A percentile compares a stretch with the other conserved stretches of the same genome.
Evolutionary conservation across 2,888 invertebrate genomes (phyloP).

Genomic region (Epiblema foenella): DNA sequence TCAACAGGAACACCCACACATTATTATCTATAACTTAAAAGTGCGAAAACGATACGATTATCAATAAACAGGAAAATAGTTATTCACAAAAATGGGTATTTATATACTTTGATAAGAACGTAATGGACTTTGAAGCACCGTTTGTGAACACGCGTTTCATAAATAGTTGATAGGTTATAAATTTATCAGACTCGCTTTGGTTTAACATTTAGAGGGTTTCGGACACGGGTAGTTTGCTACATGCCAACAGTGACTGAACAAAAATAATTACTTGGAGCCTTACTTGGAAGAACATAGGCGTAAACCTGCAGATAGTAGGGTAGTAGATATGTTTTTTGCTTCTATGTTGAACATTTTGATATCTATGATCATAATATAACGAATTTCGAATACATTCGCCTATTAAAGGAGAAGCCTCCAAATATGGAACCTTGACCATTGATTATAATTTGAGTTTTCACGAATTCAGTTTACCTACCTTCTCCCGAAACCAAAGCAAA

Average conservation of each 20-base stretch:
- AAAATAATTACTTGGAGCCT: background rate
- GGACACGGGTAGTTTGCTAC: background rate
- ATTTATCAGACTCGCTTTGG: background rate
- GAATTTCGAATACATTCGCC: too few relatives aligned
- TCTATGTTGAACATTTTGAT: too few relatives aligned
- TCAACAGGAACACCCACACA: constrained; percentile 58
- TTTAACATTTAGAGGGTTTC: background rate
- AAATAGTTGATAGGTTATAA: background rate
- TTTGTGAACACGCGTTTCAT: background rate
- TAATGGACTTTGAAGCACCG: constrained; percentile 36
- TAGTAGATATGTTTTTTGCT: too few relatives aligned
- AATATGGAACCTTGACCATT: too few relatives aligned
- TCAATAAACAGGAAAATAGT: constrained; percentile 26
- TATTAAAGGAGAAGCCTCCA: too few relatives aligned
- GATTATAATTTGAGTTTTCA: too few relatives aligned
- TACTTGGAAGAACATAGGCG: too few relatives aligned
- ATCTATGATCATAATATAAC: too few relatives aligned
- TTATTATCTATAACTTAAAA: constrained; percentile 32
- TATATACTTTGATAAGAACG: constrained; percentile 15
- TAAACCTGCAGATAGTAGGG: too few relatives aligned
- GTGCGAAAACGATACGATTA: constrained; percentile 30
- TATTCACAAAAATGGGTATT: constrained; percentile 35
- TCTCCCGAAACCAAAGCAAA: background rate
- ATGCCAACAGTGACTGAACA: background rate
- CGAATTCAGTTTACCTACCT: background rate